Evolutionary conservation across 2,797 vertebrate species (phyloP).

Genomic region (Arvicola amphibius): DNA sequence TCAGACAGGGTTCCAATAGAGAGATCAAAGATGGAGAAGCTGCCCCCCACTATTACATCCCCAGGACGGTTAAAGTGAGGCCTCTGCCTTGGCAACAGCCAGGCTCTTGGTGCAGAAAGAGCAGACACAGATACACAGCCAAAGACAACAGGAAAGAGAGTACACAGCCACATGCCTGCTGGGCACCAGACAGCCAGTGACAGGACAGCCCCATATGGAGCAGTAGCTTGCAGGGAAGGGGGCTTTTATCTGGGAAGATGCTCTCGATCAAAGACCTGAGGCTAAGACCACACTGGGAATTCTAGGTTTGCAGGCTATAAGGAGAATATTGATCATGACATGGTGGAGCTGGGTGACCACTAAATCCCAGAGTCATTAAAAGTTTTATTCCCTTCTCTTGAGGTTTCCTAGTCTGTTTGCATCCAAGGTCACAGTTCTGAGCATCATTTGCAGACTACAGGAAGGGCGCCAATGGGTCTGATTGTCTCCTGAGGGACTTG

Average conservation of each 20-base stretch:
- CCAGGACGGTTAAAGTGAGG: not conserved
- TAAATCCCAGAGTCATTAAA: not conserved
- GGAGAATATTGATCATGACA: not conserved
- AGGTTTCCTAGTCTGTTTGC: not conserved
- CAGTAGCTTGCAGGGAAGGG: too few relatives aligned
- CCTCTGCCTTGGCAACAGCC: not conserved
- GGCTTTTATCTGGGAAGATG: not conserved
- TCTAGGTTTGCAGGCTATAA: not conserved
- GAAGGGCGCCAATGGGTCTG: too few relatives aligned
- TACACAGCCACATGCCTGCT: not conserved
- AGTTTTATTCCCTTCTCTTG: not conserved
- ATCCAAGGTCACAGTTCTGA: not conserved
- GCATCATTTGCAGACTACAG: not conserved
- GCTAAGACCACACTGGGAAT: not conserved
- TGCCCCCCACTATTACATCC: not conserved
- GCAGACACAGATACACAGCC: not conserved
- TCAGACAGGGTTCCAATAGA: not conserved
- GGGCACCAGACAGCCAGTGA: not conserved
- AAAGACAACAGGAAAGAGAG: not conserved
- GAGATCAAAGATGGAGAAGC: not conserved
- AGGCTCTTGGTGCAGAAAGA: not conserved
- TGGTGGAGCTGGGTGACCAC: not conserved
- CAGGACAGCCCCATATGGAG: not conserved
- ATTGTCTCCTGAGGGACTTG: not conserved
- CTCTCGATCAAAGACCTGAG: not conserved